phyloP scores from a whole-genome alignment of 2,888 invertebrate species.

The Eupsilia transversa region DNA sequence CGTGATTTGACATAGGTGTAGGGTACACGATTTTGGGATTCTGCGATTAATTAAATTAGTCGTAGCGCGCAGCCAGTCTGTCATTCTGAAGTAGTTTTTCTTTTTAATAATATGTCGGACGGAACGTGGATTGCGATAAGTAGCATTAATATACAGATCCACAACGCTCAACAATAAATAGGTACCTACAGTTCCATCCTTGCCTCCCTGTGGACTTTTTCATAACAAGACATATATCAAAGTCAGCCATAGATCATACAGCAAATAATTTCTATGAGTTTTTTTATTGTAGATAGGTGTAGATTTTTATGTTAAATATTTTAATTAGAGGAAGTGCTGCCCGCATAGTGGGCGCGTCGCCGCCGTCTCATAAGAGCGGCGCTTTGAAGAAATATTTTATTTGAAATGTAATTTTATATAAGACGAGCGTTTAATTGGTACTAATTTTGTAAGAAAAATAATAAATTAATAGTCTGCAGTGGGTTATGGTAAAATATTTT shows the following conservation, averaged over 20 bases:
- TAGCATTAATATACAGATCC: background rate
- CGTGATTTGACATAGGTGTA: background rate
- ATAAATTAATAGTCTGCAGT: background rate
- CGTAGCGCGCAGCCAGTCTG: background rate
- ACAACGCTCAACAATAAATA: background rate
- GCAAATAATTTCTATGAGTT: constrained; percentile 17
- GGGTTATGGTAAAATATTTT: constrained; percentile 1
- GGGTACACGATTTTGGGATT: background rate
- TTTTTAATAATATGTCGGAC: background rate
- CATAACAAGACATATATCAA: background rate
- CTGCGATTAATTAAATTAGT: background rate
- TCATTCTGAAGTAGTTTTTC: background rate
- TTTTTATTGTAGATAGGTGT: background rate
- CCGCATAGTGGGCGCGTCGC: constrained; percentile 45
- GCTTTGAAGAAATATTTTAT: constrained; percentile 44
- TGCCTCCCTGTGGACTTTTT: background rate
- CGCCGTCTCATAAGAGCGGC: constrained; percentile 31
- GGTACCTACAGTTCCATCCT: background rate
- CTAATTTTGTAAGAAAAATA: constrained; percentile 7
- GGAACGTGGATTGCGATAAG: background rate
- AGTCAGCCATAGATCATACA: background rate
- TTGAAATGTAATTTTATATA: constrained; percentile 34
- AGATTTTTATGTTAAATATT: constrained; percentile 34
- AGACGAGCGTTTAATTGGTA: constrained; percentile 41
- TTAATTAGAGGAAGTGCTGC: constrained; percentile 52